Evolutionary conservation across 2,797 vertebrate species (phyloP), one percentile per base, ranked within the genome.

Genomic region (Pagetopsis macropterus): DNA sequence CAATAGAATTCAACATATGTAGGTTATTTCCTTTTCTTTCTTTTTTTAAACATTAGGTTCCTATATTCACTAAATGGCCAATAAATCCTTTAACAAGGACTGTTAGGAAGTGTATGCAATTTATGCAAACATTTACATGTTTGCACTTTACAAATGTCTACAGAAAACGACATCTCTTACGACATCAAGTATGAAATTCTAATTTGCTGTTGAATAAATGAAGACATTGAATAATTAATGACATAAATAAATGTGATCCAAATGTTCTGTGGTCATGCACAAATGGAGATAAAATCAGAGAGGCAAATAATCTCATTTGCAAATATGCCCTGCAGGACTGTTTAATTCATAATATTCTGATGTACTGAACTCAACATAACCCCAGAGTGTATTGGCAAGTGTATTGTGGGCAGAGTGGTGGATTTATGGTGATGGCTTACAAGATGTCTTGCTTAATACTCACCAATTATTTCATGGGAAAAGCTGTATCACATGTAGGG

Each of bases 271-370:
- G 58, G 23, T 40, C 13, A 49, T 17, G 6, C 5, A 21, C 45
- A 48, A 27, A 40, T 5, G 23, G 4, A 48, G 23, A 59, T 75
- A 15, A 65, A 70, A 64, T 63, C 54, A 72, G 64, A 72, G 37
- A 63, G 6, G 19, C 17, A 55, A 55, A 45, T 65, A 67, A 71
- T 65, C 44, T 54, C 3, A 79, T 76, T 67, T 74, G 5, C 37
- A 50, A 60, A 70, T 23, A 16, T 37, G 3, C 9, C 50, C 5
- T 63, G 48, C 43, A 4, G 78, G 52, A 37, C 21, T 58, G 8
- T 60, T 68, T 1, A 23, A 48, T 59, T 46, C 0, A 33, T 21
- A 56, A 72, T 60, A n/a, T 49, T 16, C 3, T 58, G 23, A 37
- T 55, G 2, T 6, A 57, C 62, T 37, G 16, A 13, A 43, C 23